Conservation (phyloP, 2,888 invertebrate species). For the Caenorhabditis becei region DNA sequence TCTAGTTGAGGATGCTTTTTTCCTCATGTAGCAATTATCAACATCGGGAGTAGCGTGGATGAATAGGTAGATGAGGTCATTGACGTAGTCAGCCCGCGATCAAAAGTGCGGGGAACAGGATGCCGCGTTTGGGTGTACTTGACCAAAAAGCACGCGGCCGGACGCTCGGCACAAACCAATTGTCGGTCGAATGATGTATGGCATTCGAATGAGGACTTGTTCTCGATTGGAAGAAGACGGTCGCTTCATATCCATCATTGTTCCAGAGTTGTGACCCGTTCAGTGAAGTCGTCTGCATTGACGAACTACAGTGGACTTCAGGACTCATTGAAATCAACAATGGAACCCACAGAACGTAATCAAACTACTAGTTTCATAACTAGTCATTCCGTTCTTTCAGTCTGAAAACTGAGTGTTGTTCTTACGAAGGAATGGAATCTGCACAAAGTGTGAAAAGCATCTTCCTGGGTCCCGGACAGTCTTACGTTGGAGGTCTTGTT, state of each 20-base stretch:
- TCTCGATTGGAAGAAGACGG: constrained; percentile 1
- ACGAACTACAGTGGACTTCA: constrained; percentile 75
- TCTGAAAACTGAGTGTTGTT: constrained; percentile 77
- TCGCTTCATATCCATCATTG: neutral
- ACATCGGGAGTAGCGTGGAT: constrained; percentile 22
- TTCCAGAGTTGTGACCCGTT: constrained; percentile 66
- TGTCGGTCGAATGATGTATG: constrained; percentile 32
- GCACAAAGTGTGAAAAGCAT: constrained; percentile 72
- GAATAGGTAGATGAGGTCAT: constrained; percentile 32
- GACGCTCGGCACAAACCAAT: constrained; percentile 11
- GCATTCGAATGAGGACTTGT: constrained; percentile 10
- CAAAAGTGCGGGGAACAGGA: constrained; percentile 49
- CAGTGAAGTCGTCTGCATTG: constrained; percentile 72
- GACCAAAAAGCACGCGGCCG: constrained; percentile 29
- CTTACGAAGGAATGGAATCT: constrained; percentile 68
- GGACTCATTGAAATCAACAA: constrained; percentile 77
- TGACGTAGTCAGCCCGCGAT: constrained; percentile 30
- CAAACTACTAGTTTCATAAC: constrained; percentile 7
- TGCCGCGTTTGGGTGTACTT: constrained; percentile 25
- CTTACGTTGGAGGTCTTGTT: constrained; percentile 68
- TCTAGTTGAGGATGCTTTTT: constrained; percentile 13
- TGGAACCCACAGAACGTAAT: constrained; percentile 76
- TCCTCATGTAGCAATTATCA: constrained; percentile 19
- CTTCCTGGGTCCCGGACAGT: constrained; percentile 73
- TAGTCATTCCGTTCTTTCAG: constrained; percentile 64